Evolutionary conservation across 2,888 invertebrate species (phyloP).

Genomic region (Andrena fulva): DNA sequence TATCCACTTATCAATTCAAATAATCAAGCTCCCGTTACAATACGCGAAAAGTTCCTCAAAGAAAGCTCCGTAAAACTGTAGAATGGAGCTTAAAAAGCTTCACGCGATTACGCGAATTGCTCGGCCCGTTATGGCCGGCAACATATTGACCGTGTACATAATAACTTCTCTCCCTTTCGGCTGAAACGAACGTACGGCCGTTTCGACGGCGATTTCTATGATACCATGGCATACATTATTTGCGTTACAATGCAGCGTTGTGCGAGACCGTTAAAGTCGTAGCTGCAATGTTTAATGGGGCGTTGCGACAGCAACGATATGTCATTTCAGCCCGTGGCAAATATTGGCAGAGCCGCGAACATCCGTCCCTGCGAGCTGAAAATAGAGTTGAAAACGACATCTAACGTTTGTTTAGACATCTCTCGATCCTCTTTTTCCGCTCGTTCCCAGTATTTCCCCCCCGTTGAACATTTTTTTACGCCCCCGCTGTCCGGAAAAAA

Average conservation of each 20-base stretch:
- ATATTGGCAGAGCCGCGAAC: slow-evolving; percentile 52
- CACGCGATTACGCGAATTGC: slow-evolving; percentile 31
- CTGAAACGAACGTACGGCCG: slow-evolving; percentile 19
- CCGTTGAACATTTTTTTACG: slow-evolving; percentile 10
- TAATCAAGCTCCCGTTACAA: too few species aligned
- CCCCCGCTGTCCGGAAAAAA: background rate
- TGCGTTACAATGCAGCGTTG: slow-evolving; percentile 43
- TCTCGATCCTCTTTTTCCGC: slow-evolving; percentile 4
- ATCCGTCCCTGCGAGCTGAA: slow-evolving; percentile 18
- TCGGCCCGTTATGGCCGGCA: slow-evolving; percentile 14
- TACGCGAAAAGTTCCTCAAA: background rate
- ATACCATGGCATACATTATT: slow-evolving; percentile 39
- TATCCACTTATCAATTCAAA: too few species aligned
- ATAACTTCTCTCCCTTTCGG: background rate
- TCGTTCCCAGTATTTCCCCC: background rate
- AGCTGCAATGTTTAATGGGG: slow-evolving; percentile 55
- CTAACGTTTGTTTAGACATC: slow-evolving; percentile 39
- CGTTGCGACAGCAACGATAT: slow-evolving; percentile 60
- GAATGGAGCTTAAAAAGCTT: background rate
- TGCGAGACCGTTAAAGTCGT: slow-evolving; percentile 44
- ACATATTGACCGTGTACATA: slow-evolving; percentile 21
- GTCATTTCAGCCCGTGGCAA: slow-evolving; percentile 59
- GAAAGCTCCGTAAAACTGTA: background rate
- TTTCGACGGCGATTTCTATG: slow-evolving; percentile 51
- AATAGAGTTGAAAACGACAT: slow-evolving; percentile 49